Evolutionary conservation across 2,113 vertebrate genomes (phyloP).

Genomic region (Myotis davidii): DNA sequence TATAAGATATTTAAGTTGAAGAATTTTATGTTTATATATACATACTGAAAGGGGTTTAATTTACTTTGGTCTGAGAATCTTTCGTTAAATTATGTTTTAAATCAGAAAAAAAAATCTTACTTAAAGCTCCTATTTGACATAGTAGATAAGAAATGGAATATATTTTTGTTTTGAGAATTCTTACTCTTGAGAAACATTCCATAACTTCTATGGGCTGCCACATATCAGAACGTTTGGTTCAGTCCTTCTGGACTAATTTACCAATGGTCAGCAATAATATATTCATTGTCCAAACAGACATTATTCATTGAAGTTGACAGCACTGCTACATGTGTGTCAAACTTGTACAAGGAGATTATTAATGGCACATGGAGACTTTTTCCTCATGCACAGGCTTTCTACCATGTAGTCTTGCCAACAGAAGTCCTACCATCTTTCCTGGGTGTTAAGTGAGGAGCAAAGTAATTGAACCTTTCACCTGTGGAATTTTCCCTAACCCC

Average conservation of each 20-base stretch:
- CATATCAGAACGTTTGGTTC: background rate
- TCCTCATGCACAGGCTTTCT: background rate
- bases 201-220: background rate
- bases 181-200: background rate
- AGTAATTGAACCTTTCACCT: background rate
- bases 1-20: background rate
- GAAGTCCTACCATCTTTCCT: background rate
- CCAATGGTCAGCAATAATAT: background rate
- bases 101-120: background rate
- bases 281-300: background rate
- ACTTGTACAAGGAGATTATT: background rate
- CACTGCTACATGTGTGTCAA: background rate
- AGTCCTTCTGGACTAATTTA: background rate
- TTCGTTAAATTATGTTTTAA: background rate
- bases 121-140: background rate
- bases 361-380: background rate
- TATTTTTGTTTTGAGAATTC: background rate
- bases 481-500: background rate
- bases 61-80: background rate
- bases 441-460: background rate
- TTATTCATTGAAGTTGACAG: background rate
- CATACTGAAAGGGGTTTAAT: background rate
- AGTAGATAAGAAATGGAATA: background rate
- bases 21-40: constrained; percentile 20
- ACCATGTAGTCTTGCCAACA: background rate